phyloP scores from a whole-genome alignment of 2,113 vertebrate species.

The Fregata magnificens region DNA sequence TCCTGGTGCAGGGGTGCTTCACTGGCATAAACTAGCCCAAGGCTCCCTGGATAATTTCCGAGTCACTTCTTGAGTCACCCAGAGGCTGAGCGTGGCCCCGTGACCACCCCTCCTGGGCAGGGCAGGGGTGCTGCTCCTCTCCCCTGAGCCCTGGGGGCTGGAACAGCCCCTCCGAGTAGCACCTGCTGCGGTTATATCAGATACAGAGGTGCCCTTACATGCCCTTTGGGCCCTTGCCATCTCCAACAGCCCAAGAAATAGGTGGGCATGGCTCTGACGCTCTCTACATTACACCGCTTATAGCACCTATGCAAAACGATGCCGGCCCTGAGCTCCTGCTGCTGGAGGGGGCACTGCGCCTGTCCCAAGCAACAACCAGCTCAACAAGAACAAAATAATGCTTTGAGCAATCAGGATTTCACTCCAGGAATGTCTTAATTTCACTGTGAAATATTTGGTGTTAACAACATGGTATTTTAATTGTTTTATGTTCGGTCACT shows the following conservation, averaged over 20 bases:
- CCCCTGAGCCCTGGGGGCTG: neutral
- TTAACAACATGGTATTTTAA: neutral
- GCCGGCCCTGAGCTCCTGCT: neutral
- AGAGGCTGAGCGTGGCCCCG: rapidly evolving
- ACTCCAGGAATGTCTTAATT: neutral
- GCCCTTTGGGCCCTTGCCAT: neutral
- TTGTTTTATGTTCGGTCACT: neutral
- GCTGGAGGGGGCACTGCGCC: neutral
- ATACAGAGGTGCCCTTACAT: rapidly evolving
- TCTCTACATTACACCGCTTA: neutral
- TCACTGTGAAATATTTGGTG: neutral
- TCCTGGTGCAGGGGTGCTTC: rapidly evolving
- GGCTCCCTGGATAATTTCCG: neutral
- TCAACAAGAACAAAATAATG: neutral
- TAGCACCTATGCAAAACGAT: neutral
- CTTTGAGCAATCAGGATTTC: neutral
- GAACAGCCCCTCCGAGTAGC: neutral
- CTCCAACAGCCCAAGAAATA: neutral
- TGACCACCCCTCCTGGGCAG: too few species aligned
- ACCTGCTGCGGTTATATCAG: neutral
- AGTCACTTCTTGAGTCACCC: neutral
- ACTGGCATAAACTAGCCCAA: neutral
- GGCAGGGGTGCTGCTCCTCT: neutral
- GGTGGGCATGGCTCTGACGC: neutral
- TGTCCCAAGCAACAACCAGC: neutral